Evolutionary conservation across 1,140 invertebrate genomes (phyloP), one percentile per base, ranked within the genome.

Genomic region (Bombus balteatus): DNA sequence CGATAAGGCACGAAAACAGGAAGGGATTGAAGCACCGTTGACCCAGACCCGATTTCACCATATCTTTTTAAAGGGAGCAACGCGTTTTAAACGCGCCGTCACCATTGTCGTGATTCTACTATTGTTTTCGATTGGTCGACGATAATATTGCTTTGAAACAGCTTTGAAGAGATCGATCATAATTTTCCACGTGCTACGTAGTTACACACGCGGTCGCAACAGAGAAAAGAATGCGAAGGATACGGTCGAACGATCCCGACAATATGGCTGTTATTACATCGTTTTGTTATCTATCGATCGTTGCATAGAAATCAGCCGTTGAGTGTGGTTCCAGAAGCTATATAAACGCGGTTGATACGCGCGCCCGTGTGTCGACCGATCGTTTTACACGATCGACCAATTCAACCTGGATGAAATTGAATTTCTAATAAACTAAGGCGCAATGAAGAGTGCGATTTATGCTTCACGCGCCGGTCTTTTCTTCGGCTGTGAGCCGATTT

Each of bases 361-460:
- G 25, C 47, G 75, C 15, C 37, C 37, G 65, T 32, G 65, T 37
- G 25, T 62, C 62, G 62, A 53, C 65, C 22, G 78, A 79, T 80
- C 78, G 68, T 80, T 85, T 80, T 62, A 79, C 68, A 43, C 76
- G 83, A 85, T 65, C 83, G 68, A 28, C 68, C 76, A 71, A 85
- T 85, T 72, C 83, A 34, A 25, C 41, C 53, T 25, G 32, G 86
- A 53, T 59, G 43, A 28, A 76, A 57, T 88, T 75, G 83, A 80
- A 89, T 88, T 83, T 37, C 79, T 79, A 85, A 88, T 88, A 81
- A 81, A 85, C 75, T 80, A 25, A 53, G 39, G 71, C 37, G 87
- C 79, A 83, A 88, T 88, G 87, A 88, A 89, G 87, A 88, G 15
- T 65, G 62, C 74, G 84, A 89, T 89, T 89, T 89, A 88, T 85